Percentiles rank a stretch among this genome's conserved stretches.
Evolutionary conservation across 2,113 vertebrate species (phyloP).

Genomic region (Suricata suricatta): DNA sequence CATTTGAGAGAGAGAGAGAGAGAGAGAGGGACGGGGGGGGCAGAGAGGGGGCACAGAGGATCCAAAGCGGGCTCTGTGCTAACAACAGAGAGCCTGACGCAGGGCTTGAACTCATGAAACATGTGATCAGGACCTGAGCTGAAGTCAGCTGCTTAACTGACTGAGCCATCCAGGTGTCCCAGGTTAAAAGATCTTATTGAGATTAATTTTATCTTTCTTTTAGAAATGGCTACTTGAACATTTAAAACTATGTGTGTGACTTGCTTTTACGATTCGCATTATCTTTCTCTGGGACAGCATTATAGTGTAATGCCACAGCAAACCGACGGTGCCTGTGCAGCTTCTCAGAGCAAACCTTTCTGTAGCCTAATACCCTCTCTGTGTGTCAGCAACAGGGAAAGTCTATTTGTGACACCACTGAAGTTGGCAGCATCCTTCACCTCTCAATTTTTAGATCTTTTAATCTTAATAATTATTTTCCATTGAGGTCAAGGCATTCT

Average conservation of each 20-base stretch:
- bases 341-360: conserved; percentile 5
- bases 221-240: background rate
- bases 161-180: too few species aligned
- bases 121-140: too few species aligned
- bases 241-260: background rate
- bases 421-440: background rate
- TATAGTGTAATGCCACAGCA: background rate
- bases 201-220: background rate
- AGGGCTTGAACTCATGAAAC: too few species aligned
- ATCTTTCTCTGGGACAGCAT: background rate
- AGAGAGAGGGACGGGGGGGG: too few species aligned
- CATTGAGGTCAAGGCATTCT: background rate
- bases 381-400: background rate
- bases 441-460: background rate
- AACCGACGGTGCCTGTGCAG: background rate
- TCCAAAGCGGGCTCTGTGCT: too few species aligned
- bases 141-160: too few species aligned
- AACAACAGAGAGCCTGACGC: too few species aligned
- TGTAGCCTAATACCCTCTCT: background rate
- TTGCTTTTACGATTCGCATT: background rate
- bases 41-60: too few species aligned
- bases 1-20: too few species aligned
- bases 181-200: background rate
- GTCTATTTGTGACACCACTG: background rate
- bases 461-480: background rate